Conservation (phyloP, 2,113 vertebrate species). For the Heptranchias perlo region DNA sequence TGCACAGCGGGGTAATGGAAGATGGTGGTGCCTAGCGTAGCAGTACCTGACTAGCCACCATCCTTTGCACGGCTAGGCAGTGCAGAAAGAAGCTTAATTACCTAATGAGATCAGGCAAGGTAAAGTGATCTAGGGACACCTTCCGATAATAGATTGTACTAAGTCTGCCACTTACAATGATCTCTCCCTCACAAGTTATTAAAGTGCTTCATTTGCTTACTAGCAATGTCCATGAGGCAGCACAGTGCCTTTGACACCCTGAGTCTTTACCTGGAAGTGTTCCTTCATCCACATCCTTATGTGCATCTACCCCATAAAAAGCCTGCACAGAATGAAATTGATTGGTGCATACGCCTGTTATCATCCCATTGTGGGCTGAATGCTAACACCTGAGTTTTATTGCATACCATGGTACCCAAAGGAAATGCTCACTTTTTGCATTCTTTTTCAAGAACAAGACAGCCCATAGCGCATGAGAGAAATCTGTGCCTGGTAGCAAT, state of each 20-base stretch:
- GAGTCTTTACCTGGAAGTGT: neutral
- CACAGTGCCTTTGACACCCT: neutral
- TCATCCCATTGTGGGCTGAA: neutral
- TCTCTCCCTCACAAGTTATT: neutral
- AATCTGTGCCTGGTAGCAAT: neutral
- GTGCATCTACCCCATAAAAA: neutral
- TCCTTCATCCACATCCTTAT: neutral
- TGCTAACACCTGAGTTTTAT: neutral
- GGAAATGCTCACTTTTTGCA: neutral
- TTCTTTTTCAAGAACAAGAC: neutral
- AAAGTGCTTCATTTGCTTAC: neutral
- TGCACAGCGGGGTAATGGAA: neutral
- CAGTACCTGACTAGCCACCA: neutral
- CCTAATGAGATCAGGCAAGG: neutral
- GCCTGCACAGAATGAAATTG: neutral
- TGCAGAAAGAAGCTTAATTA: neutral
- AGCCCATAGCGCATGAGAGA: neutral
- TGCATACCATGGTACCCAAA: neutral
- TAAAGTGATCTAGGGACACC: neutral
- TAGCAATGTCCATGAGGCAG: neutral
- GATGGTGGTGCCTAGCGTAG: neutral
- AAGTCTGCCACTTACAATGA: neutral
- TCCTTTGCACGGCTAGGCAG: neutral
- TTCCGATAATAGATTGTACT: neutral
- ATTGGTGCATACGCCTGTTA: neutral